Base-by-base conservation (phyloP, 2,113 vertebrate genomes). In the Accipiter virgatus region DNA sequence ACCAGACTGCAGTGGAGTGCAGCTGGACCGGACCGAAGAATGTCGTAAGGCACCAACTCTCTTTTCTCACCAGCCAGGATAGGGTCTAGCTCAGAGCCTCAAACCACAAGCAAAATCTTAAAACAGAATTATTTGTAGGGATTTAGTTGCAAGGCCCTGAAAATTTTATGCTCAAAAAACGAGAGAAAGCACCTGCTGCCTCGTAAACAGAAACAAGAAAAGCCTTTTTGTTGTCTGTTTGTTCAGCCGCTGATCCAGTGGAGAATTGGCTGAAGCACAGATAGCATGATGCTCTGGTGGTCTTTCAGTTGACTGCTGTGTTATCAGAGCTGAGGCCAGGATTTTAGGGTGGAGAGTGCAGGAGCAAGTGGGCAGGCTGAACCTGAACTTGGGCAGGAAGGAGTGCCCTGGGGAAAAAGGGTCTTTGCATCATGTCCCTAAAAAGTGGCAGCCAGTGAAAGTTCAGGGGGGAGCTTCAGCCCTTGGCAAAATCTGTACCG, bases 1-100 rank as follows among this genome's bases (percentile, higher is more conserved):
- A 99, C 97, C 99, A 99, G 98, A 99, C 98, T 0, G 98, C 98
- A 1, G 99, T 99, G 94, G 99, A 99, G 63, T 99, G 99, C 84
- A 98, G 96, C 98, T 99, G 99, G 99, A 99, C 98, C 0, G 98
- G 98, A 53, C 98, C 98, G 8, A 92, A 66, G 97, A 98, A 98
- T 6, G 98, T 98, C 66, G 99, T 99, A 71, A 97, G 93, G 78
- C 92, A 62, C 67, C 32, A 1, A 3, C 27, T 53, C 43, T 75
- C 58, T 43, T 55, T 86, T 70, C 62, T 80, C 86, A 5, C 7
- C 63, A 40, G 31, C 42, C 23, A 7, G 32, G 32, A 31, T 0
- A 0, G n/a, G 50, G 29, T 66, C 40, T 23, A 71, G 77, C 73
- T 89, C 71, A 50, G 36, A 92, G 55, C 48, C 86, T 66, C 79